These are phyloP conservation scores for Misgurnus mizolepis DNA, from an alignment of 2,113 vertebrate genomes.

Conservation along the genomic window DNA sequence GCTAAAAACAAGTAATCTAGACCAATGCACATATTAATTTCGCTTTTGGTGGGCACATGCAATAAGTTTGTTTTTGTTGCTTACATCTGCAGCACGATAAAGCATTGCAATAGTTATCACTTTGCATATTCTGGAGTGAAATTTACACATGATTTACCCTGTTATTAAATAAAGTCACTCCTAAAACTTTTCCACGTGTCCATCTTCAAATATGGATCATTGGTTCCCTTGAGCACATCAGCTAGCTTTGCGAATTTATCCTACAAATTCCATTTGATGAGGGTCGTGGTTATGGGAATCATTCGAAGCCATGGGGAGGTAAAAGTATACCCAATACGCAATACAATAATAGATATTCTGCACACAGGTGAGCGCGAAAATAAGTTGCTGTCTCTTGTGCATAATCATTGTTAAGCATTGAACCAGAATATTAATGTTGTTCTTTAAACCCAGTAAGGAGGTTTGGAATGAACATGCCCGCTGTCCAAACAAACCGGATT, in stretches of 20 bases:
- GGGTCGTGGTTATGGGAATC: background rate
- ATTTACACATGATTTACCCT: no score
- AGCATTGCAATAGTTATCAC: no score
- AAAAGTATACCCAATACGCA: no score
- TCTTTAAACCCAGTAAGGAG: conserved; percentile 5
- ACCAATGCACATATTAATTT: no score
- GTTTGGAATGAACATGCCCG: conserved; percentile 22
- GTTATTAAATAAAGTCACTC: no score
- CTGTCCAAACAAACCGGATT: conserved; percentile 36
- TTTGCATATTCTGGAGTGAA: no score
- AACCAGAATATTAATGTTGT: conserved; percentile 32
- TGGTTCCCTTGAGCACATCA: background rate
- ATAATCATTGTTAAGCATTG: background rate
- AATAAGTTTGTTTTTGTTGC: no score
- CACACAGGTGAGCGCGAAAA: background rate
- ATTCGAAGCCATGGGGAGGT: background rate
- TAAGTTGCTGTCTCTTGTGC: background rate
- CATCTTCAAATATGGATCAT: no score
- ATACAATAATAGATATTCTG: background rate
- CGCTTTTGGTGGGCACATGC: no score
- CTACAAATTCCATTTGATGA: background rate
- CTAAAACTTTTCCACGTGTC: no score
- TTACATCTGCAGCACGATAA: no score
- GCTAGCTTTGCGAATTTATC: background rate
- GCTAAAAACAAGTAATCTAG: no score